Conservation (phyloP, 2,797 vertebrate genomes). For the Silurus lanzhouensis region DNA sequence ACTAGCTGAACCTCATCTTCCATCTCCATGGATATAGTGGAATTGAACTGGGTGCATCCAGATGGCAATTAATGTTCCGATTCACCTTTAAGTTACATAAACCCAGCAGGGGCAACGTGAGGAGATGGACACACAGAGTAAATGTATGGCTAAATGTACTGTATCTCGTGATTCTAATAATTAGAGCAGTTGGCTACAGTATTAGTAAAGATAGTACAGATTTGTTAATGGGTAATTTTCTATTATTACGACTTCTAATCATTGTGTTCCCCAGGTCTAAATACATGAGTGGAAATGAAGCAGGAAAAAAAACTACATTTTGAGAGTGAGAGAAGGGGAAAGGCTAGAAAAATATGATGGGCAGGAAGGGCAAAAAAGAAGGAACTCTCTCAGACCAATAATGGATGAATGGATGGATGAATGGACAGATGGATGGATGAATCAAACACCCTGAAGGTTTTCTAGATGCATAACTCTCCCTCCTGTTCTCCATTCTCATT, state of each 20-base stretch:
- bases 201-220: neutral
- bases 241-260: neutral
- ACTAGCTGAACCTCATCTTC: conserved; percentile 17
- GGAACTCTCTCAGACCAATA: neutral
- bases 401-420: conserved; percentile 12
- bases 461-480: conserved; percentile 4
- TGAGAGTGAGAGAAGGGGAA: neutral
- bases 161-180: neutral
- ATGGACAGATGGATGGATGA: conserved; percentile 5
- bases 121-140: neutral
- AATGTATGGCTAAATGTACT: neutral
- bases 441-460: conserved; percentile 24
- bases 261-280: neutral
- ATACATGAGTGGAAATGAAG: neutral
- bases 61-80: conserved; percentile 31
- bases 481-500: neutral
- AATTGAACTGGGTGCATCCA: conserved; percentile 30
- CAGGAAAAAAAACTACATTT: neutral
- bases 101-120: neutral
- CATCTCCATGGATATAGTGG: conserved; percentile 31
- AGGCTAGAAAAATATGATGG: neutral
- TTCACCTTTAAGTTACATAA: conserved; percentile 37
- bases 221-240: neutral
- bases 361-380: conserved; percentile 3
- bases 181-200: neutral